phyloP scores from a whole-genome alignment of 1,140 invertebrate genomes.

The Homarus americanus region DNA sequence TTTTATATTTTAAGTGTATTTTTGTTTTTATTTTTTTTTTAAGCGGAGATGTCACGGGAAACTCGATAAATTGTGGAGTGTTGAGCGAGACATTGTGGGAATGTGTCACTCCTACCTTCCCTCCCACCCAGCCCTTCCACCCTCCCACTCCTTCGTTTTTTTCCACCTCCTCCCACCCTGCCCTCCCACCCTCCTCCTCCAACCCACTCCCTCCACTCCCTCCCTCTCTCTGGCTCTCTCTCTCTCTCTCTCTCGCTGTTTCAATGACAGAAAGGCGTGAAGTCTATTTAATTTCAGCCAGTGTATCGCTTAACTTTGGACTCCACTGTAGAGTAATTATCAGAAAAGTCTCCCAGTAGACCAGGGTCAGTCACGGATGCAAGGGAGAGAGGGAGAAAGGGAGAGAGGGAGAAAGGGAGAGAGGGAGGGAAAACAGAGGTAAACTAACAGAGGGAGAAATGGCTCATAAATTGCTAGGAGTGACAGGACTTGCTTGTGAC shows the following conservation, averaged over 20 bases:
- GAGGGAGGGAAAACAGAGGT: background rate
- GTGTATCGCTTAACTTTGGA: slow-evolving; percentile 55
- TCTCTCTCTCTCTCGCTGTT: background rate
- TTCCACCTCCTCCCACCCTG: too few species aligned
- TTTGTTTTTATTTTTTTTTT: too few species aligned
- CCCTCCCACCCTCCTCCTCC: too few species aligned
- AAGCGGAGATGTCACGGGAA: too few species aligned
- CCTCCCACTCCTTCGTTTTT: too few species aligned
- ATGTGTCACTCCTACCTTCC: too few species aligned
- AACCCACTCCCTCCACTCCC: too few species aligned
- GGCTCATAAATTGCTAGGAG: background rate
- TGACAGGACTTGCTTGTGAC: background rate
- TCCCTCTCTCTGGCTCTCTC: too few species aligned
- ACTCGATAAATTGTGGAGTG: background rate
- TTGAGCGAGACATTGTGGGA: slow-evolving; percentile 22
- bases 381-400: background rate
- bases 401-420: background rate
- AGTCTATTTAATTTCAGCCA: slow-evolving; percentile 59
- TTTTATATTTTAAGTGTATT: too few species aligned
- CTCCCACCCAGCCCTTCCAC: too few species aligned
- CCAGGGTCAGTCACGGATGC: background rate
- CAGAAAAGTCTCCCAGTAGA: slow-evolving; percentile 41
- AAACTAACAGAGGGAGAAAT: slow-evolving; percentile 9
- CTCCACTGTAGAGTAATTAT: slow-evolving; percentile 52
- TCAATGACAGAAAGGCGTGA: slow-evolving; percentile 41